phyloP scores from a whole-genome alignment of 2,888 invertebrate genomes.

The Harpagoxenus sublaevis region DNA sequence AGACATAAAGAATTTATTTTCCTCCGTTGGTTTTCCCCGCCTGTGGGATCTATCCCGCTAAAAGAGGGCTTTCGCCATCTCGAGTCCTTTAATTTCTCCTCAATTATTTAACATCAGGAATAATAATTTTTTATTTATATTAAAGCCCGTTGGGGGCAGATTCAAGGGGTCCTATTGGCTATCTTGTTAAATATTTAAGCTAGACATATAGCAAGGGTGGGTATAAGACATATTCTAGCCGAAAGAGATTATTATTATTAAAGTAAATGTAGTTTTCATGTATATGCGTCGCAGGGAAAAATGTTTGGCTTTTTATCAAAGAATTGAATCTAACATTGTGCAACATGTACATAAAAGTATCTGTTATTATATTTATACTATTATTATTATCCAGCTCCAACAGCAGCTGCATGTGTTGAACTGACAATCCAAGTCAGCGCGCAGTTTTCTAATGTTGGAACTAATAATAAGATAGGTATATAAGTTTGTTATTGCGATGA shows the following conservation, averaged over 20 bases:
- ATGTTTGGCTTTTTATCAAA: background rate
- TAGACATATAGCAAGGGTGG: background rate
- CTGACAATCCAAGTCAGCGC: too few species aligned
- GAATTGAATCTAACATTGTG: background rate
- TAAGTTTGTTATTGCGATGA: too few species aligned
- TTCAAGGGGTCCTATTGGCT: background rate
- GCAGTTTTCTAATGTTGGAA: too few species aligned
- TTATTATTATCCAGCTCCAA: background rate
- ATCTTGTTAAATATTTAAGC: constrained; percentile 14
- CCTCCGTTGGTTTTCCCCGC: background rate
- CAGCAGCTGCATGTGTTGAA: too few species aligned
- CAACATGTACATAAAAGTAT: background rate
- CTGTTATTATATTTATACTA: background rate
- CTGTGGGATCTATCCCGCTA: background rate
- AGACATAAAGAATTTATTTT: constrained; percentile 37
- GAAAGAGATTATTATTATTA: constrained; percentile 3
- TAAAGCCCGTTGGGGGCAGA: background rate
- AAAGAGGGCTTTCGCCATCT: constrained; percentile 36
- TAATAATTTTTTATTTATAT: constrained; percentile 29
- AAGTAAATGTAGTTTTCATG: background rate
- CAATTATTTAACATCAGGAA: constrained; percentile 20
- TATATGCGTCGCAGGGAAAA: background rate
- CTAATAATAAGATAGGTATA: too few species aligned
- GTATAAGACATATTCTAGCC: background rate
- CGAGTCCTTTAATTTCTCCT: constrained; percentile 33